Evolutionary conservation across 2,113 vertebrate species (phyloP), one percentile per base, ranked within the genome.

Genomic region (Merops nubicus): DNA sequence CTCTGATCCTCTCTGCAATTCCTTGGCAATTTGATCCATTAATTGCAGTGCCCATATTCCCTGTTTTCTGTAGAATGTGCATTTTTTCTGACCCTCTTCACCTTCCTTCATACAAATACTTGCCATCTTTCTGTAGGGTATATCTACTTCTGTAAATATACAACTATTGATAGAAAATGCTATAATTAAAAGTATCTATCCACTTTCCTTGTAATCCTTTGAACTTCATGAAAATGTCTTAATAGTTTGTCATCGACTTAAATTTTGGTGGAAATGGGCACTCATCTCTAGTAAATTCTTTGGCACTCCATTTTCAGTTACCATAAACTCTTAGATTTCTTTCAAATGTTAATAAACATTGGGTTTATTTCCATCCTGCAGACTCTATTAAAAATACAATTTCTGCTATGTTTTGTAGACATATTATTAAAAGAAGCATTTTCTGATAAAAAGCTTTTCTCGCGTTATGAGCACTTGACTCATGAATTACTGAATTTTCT

Each of bases 21-120:
- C 84, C 78, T 91, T 91, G 92, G 78, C 95, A 89, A 96, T 91
- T 78, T 95, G 76, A 96, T 91, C 89, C 43, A 56, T 83, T 97
- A 96, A 97, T 96, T 96, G 91, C 87, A 93, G 77, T 23, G 63
- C 40, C 81, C 22, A 57, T 21, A 16, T 48, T 70, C 67, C 63
- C 38, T 68, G 2, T 78, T 85, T 85, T 57, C 60, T 78, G 50
- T 43, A 45, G 43, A 88, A 85, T 59, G 31, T 65, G 63, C 29
- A 12, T 19, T 84, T 95, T 89, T 89, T 40, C 68, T 93, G 88
- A 91, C 76, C 82, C 42, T n/a, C 31, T 70, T 80, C 79, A 70
- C 91, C 54, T 90, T 64, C 84, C 51, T 42, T 81, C 16, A 5
- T 34, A 8, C n/a, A 81, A 93, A 84, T 31, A 53, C 14, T 68